Evolutionary conservation across 2,888 invertebrate species (phyloP).

Genomic region (Onchidella celtica): DNA sequence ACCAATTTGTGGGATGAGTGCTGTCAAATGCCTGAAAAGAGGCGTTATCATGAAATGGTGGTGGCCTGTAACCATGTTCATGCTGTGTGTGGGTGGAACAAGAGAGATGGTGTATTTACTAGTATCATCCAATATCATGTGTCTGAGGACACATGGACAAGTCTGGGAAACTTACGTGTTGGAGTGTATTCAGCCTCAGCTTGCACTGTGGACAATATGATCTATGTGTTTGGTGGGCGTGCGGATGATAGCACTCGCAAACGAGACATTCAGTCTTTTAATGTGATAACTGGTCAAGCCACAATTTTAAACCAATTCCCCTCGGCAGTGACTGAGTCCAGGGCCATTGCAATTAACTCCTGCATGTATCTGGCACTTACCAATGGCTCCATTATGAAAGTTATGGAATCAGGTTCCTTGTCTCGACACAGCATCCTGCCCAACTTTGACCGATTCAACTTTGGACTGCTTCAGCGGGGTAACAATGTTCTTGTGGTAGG

Average conservation of each 20-base stretch:
- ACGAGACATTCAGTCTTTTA: constrained; percentile 57
- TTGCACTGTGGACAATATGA: constrained; percentile 53
- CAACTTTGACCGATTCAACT: constrained; percentile 61
- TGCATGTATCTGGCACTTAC: constrained; percentile 55
- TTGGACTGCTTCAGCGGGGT: constrained; percentile 54
- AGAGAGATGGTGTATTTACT: constrained; percentile 54
- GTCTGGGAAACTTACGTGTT: constrained; percentile 52
- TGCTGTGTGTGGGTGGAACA: constrained; percentile 59
- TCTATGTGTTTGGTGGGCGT: constrained; percentile 59
- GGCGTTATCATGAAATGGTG: constrained; percentile 59
- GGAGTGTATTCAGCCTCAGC: constrained; percentile 59
- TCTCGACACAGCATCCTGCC: constrained; percentile 52
- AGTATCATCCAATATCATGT: constrained; percentile 54
- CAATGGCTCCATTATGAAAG: constrained; percentile 57
- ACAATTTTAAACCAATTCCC: constrained; percentile 54
- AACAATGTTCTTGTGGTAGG: constrained; percentile 54
- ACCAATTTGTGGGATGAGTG: constrained; percentile 54
- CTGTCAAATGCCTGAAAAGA: constrained; percentile 56
- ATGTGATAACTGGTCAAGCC: constrained; percentile 53
- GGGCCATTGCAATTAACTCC: constrained; percentile 53
- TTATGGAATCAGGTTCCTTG: constrained; percentile 55
- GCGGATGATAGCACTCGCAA: constrained; percentile 55
- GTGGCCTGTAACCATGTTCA: constrained; percentile 52
- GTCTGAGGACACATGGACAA: constrained; percentile 52
- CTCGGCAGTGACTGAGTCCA: constrained; percentile 56